phyloP scores from a whole-genome alignment of 1,140 invertebrate species.

The Euura saliciscinereae region DNA sequence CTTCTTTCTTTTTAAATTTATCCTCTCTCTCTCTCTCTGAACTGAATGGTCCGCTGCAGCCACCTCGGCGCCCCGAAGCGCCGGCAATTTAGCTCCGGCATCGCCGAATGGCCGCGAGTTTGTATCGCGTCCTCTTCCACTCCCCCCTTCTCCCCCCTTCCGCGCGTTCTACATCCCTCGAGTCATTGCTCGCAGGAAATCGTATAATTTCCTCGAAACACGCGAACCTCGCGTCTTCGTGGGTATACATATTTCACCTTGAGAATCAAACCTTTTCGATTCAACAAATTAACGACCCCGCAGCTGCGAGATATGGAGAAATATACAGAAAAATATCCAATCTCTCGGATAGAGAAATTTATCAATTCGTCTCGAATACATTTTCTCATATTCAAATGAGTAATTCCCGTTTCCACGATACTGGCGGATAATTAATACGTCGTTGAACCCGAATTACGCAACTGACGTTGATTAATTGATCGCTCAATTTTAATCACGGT shows the following conservation, averaged over 20 bases:
- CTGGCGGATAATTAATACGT: no score
- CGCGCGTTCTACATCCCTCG: background rate
- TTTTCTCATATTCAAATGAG: no score
- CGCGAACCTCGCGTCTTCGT: background rate
- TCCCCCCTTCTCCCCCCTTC: background rate
- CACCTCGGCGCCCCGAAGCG: background rate
- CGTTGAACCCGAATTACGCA: no score
- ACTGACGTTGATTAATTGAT: no score
- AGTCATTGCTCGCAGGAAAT: slow-evolving; percentile 1
- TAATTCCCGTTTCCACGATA: no score
- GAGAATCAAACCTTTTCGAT: background rate
- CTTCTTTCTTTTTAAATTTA: background rate
- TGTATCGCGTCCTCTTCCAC: background rate
- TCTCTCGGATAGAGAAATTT: no score
- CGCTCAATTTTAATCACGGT: no score
- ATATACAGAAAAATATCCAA: no score
- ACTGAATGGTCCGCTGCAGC: background rate
- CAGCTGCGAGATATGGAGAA: no score
- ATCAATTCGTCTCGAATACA: no score
- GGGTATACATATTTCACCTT: background rate
- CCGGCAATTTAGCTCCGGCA: background rate
- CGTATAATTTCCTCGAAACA: background rate
- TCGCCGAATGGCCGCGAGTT: background rate
- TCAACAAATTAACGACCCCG: background rate
- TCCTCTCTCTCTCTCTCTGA: background rate